Conservation (phyloP, 2,113 vertebrate species). For the Prunella fulvescens region DNA sequence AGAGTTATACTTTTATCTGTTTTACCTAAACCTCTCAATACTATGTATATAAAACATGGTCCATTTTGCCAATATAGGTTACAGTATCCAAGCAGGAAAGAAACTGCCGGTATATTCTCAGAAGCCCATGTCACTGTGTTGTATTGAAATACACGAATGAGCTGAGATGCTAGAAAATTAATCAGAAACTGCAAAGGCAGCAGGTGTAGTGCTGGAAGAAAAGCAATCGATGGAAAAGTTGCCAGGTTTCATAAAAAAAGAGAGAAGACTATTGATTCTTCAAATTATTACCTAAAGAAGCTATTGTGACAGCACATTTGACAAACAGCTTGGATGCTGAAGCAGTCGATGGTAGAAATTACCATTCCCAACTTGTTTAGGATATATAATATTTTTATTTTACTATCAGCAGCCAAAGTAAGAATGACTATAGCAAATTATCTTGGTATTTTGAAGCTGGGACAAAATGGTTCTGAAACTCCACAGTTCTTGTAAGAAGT, state of each 20-base stretch:
- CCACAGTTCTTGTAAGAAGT: not conserved
- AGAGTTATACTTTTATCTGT: not conserved
- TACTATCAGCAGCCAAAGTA: not conserved
- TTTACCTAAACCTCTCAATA: not conserved
- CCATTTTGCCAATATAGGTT: not conserved
- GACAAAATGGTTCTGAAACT: not conserved
- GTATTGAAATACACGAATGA: not conserved
- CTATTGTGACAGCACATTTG: slow-evolving; percentile 3
- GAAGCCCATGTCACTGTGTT: not conserved
- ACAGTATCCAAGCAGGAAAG: not conserved
- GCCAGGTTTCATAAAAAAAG: slow-evolving; percentile 24
- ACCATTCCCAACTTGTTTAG: not conserved
- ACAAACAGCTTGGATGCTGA: not conserved
- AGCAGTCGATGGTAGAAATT: not conserved
- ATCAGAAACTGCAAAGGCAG: slow-evolving; percentile 32
- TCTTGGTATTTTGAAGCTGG: not conserved
- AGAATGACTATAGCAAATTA: not conserved
- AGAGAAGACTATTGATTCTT: slow-evolving; percentile 24
- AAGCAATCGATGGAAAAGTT: slow-evolving; percentile 20
- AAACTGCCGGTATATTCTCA: not conserved
- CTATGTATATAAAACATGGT: not conserved
- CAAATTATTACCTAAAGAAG: slow-evolving; percentile 44
- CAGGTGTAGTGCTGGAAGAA: slow-evolving; percentile 1
- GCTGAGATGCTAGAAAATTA: slow-evolving; percentile 4
- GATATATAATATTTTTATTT: slow-evolving; percentile 20